Evolutionary conservation across 2,113 vertebrate species (phyloP).

Genomic region (Psittacus erithacus): DNA sequence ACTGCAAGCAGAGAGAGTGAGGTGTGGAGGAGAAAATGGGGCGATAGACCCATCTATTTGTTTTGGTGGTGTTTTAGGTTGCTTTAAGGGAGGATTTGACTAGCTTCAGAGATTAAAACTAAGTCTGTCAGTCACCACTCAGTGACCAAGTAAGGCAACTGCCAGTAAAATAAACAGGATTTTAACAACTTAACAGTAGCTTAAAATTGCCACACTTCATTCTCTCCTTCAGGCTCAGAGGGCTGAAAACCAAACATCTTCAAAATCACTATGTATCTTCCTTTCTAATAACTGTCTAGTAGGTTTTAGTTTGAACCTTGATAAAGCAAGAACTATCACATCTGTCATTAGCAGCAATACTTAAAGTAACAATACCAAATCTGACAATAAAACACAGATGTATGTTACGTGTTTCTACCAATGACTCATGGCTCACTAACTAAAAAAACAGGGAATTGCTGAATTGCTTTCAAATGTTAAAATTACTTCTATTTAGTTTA

Average conservation of each 20-base stretch:
- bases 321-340: not conserved
- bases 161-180: not conserved
- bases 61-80: not conserved
- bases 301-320: not conserved
- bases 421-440: not conserved
- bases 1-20: accelerated
- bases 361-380: not conserved
- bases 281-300: not conserved
- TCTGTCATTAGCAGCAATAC: not conserved
- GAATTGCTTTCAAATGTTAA: not conserved
- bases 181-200: not conserved
- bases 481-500: not conserved
- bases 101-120: not conserved
- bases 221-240: not conserved
- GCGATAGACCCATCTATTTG: not conserved
- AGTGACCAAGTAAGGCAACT: not conserved
- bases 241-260: not conserved
- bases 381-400: not conserved
- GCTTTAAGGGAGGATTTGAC: not conserved
- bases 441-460: not conserved
- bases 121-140: accelerated
- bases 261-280: not conserved
- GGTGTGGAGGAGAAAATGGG: accelerated
- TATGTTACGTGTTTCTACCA: accelerated
- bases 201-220: not conserved